Evolutionary conservation across 2,113 vertebrate species (phyloP).

Genomic region (Ornithorhynchus anatinus): DNA sequence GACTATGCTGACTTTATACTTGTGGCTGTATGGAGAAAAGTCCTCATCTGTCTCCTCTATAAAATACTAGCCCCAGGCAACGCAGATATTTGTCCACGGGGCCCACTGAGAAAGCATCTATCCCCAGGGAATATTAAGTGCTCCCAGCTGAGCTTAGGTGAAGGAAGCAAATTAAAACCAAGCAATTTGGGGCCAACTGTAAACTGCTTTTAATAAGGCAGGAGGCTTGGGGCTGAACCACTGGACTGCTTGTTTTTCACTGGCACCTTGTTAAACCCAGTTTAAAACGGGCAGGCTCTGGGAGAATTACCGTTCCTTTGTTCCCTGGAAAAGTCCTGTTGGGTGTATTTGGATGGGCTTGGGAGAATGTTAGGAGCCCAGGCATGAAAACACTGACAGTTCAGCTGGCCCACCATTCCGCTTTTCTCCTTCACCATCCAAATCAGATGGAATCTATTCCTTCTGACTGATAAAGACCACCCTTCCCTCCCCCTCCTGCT

Average conservation of each 20-base stretch:
- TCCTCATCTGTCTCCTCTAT: too few relatives aligned
- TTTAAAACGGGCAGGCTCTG: slow-evolving; percentile 42
- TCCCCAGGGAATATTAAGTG: slow-evolving; percentile 57
- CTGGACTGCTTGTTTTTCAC: slow-evolving; percentile 52
- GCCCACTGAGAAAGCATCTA: slow-evolving; percentile 30
- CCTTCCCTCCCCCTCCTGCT: too few relatives aligned
- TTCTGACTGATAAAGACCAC: too few relatives aligned
- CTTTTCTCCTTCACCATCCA: too few relatives aligned
- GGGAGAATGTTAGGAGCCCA: neutral
- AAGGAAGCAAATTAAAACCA: slow-evolving; percentile 65
- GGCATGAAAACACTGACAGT: neutral
- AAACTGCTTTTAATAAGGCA: slow-evolving; percentile 63
- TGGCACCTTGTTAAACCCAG: slow-evolving; percentile 62
- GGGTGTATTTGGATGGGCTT: neutral
- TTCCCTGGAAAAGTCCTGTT: slow-evolving; percentile 23
- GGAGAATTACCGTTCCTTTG: slow-evolving; percentile 37
- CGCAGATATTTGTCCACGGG: too few relatives aligned
- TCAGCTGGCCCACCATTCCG: neutral
- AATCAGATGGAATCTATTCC: too few relatives aligned
- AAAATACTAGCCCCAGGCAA: too few relatives aligned
- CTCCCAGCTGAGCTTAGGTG: slow-evolving; percentile 57
- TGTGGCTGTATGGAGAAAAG: too few relatives aligned
- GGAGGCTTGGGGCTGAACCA: slow-evolving; percentile 47
- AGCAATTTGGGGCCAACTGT: slow-evolving; percentile 51
- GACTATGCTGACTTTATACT: too few relatives aligned